Evolutionary conservation across 2,797 vertebrate species (phyloP).

Genomic region (Eremophila alpestris): DNA sequence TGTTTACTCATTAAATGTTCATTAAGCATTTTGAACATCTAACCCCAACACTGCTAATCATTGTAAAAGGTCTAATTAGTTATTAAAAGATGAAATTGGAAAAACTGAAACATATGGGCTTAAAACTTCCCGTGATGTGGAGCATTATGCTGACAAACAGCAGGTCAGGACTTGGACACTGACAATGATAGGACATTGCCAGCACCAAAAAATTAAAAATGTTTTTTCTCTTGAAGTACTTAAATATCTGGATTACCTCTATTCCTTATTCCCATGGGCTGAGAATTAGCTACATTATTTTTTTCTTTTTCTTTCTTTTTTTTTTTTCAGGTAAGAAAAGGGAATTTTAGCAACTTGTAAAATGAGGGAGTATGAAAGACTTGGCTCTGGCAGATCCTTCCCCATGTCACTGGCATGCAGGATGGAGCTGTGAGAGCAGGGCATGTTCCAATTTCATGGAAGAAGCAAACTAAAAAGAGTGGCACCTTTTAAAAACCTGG

Average conservation of each 20-base stretch:
- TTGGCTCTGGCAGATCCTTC: background rate
- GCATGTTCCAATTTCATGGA: background rate
- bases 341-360: background rate
- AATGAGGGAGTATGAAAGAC: background rate
- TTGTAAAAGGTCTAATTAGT: background rate
- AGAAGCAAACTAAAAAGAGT: background rate
- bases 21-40: background rate
- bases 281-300: background rate
- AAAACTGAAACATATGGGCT: background rate
- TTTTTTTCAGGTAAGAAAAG: background rate
- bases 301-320: too few species aligned
- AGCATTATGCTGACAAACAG: background rate
- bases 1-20: background rate
- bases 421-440: background rate
- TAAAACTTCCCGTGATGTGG: background rate
- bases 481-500: background rate
- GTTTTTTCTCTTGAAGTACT: background rate
- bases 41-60: background rate
- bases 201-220: background rate
- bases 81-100: background rate
- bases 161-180: background rate
- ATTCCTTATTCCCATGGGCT: background rate
- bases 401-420: fast-evolving
- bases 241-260: background rate
- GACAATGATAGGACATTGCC: background rate